Evolutionary conservation across 2,888 invertebrate species (phyloP), one percentile per base, ranked within the genome.

Genomic region (Brachylomia viminalis): DNA sequence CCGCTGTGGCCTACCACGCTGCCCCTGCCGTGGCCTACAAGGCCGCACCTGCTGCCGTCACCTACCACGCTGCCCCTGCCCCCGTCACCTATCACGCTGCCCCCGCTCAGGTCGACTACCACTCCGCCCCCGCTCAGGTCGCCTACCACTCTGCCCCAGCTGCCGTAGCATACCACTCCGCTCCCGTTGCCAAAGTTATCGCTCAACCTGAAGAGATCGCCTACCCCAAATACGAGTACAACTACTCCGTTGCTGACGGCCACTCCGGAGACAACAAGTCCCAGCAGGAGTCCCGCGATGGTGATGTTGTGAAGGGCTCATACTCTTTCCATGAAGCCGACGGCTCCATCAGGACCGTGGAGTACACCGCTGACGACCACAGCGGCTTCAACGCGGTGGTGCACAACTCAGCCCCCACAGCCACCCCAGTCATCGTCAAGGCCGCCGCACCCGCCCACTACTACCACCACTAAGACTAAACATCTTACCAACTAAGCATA

Each of bases 201-300:
- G 87, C 88, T 69, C 85, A 86, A 49, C 86, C 86, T 27, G 90
- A 91, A 70, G 89, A 84, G 61, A 71, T 79, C 74, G 87, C 86
- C 56, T 83, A 86, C 91, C 94, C 94, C 75, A 92, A 94, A 87
- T 95, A 95, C 90, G 94, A 95, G 87, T 97, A 94, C 93, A 93
- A 92, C 78, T 97, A 97, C 92, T 95, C 96, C 65, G 96, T 97
- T 10, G 93, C 95, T 86, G 97, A 97, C 89, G 94, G 94, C 52
- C 95, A 96, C 92, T 95, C 96, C 88, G 97, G 97, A 66, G 97
- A 97, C 93, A 93, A 94, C 91, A 96, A 97, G 92, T 93, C 93
- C 82, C 96, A 96, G 90, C 95, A 96, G 83, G 97, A 97, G 87
- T 85, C 89, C 83, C 94, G 95, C 78, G 96, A 97, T 77, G 97